Conservation (phyloP, 2,113 vertebrate species). For the Syngnathus typhle region DNA sequence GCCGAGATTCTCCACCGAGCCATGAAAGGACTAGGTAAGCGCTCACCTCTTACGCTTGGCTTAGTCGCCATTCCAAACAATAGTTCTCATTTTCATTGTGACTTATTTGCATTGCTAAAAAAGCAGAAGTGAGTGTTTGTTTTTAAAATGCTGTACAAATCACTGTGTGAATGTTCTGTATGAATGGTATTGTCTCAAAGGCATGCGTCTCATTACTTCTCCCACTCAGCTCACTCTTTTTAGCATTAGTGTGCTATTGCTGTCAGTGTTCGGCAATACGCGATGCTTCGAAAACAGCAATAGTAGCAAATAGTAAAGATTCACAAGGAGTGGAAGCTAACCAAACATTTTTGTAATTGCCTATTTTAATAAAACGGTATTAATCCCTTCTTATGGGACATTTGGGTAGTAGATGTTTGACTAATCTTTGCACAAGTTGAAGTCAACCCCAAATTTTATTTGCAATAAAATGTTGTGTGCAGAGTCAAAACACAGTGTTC, state of each 20-base stretch:
- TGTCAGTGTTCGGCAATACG: neutral
- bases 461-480: too few relatives aligned
- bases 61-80: neutral
- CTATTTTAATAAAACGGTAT: too few relatives aligned
- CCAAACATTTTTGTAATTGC: neutral
- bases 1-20: conserved; percentile 86
- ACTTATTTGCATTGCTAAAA: neutral
- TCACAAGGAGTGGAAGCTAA: neutral
- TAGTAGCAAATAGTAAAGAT: neutral
- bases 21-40: conserved; percentile 91
- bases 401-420: too few relatives aligned
- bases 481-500: too few relatives aligned
- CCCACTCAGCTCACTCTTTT: neutral
- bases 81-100: neutral
- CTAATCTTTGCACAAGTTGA: too few relatives aligned
- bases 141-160: too few relatives aligned
- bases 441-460: too few relatives aligned
- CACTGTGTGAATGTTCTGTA: neutral
- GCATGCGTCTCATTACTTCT: neutral
- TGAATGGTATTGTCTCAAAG: neutral
- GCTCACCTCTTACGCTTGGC: too few relatives aligned
- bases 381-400: too few relatives aligned
- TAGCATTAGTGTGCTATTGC: neutral
- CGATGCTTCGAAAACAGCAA: neutral
- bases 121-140: too few relatives aligned